Evolutionary conservation across 2,113 vertebrate species (phyloP), one percentile per base, ranked within the genome.

Genomic region (Plectropomus leopardus): DNA sequence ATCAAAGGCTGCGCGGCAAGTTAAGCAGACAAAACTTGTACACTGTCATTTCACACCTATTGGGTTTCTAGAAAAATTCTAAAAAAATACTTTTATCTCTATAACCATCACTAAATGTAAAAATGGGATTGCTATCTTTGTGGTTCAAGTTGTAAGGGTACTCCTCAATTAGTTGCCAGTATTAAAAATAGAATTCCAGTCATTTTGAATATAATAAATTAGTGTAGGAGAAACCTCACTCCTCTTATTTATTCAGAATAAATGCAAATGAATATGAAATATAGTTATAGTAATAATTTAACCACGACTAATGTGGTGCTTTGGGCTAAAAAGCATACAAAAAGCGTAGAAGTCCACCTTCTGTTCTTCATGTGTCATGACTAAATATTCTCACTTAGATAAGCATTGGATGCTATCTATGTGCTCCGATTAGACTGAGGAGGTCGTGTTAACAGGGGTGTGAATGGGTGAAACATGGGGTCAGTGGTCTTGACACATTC

Each of bases 401-500:
- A 24, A 32, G 44, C 3, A 65, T 58, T 73, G 32, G 63, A 26
- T 7, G 9, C 30, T n/a, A 59, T 65, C 16, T n/a, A 13, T n/a
- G 50, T 7, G 26, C 64, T 47, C 60, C 36, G 53, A 74, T 80
- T 48, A 66, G 30, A 32, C 26, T n/a, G 81, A 40, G 42, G 58
- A 63, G 63, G 40, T 50, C 2, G 30, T 19, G 71, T 44, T 79
- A 88, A 87, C 71, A 78, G 72, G 77, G 78, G 76, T 88, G 60
- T 70, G 54, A 88, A 75, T 72, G 47, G 50, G 23, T 80, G 60
- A 61, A 86, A 82, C 85, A 88, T 69, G 66, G 64, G 78, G 84
- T 91, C 78, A 86, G 72, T 28, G 85, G 54, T 85, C 82, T 51
- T 78, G 83, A 86, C 91, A 90, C 82, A 87, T 91, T 88, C 82